Evolutionary conservation across 2,797 vertebrate species (phyloP), one percentile per base, ranked within the genome.

Genomic region (Serranus cabrilla): DNA sequence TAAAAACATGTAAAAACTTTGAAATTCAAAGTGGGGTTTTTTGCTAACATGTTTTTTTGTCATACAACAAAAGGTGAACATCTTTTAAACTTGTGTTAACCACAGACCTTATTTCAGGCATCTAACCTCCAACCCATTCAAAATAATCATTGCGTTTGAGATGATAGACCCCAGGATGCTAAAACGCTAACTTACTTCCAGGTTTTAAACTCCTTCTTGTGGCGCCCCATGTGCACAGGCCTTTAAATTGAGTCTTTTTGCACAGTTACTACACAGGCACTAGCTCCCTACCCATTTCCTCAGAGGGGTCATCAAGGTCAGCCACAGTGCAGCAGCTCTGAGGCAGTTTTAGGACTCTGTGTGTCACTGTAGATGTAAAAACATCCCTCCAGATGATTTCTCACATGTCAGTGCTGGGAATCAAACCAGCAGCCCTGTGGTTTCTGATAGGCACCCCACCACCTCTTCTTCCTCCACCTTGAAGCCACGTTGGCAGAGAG

Each of bases 341-440:
- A 16, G 67, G 50, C 57, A 58, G 25, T 40, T 70, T 49, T 37
- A 5, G 11, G 31, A 5, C 18, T 51, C 31, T 11, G 20, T 25
- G 2, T 64, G 76, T 46, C 52, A 62, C 42, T 58, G 18, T 34
- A 43, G 71, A 76, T 74, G 67, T 63, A 74, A 78, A 60, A 49
- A 51, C 23, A 47, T 16, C 31, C 21, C 45, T 64, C 60, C 46
- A 64, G 67, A 52, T 67, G 74, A 54, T 46, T 57, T 57, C 64
- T 78, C 72, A 74, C 45, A 60, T 74, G 27, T 76, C 64, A 55
- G 55, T 62, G 27, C 7, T 23, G 27, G 67, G 52, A 59, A 14
- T 51, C 49, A 49, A 63, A 61, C 56, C 18, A 34, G 31, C 25
- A 57, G 11, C 52, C 43, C 4, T 16, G 1, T 23, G 31, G 21